phyloP scores from a whole-genome alignment of 2,888 invertebrate species.

The Asteroscopus sphinx region DNA sequence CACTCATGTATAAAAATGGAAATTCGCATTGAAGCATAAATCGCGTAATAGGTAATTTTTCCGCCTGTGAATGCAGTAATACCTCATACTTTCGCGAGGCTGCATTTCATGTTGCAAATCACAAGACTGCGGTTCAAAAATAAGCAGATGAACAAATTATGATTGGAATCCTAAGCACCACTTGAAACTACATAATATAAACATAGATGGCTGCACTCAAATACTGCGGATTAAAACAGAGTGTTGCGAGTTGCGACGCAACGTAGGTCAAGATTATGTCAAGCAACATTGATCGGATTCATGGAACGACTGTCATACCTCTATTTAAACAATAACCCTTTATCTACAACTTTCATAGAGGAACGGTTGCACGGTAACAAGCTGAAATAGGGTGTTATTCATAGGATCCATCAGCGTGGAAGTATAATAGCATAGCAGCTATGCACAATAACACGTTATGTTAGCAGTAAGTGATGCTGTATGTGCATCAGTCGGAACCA shows the following conservation, averaged over 20 bases:
- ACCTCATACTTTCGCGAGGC: slow-evolving; percentile 10
- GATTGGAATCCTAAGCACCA: too few species aligned
- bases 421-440: slow-evolving; percentile 28
- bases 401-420: slow-evolving; percentile 3
- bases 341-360: slow-evolving; percentile 14
- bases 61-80: not conserved
- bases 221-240: too few species aligned
- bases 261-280: too few species aligned
- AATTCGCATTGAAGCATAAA: slow-evolving; percentile 29
- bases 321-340: not conserved
- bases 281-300: too few species aligned
- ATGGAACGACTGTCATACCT: not conserved
- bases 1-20: slow-evolving; percentile 19
- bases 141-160: too few species aligned
- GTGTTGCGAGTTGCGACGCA: too few species aligned
- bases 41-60: slow-evolving; percentile 6
- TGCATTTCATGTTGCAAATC: slow-evolving; percentile 3
- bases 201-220: too few species aligned
- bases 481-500: slow-evolving; percentile 78
- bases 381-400: slow-evolving; percentile 10
- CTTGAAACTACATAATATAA: too few species aligned
- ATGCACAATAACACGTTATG: slow-evolving; percentile 53
- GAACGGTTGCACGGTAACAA: slow-evolving; percentile 11
- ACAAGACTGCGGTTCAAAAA: not conserved
- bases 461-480: slow-evolving; percentile 60